These are phyloP conservation scores for Sylvilagus bachmani DNA, from an alignment of 2,113 vertebrate species.

Conservation along the genomic window DNA sequence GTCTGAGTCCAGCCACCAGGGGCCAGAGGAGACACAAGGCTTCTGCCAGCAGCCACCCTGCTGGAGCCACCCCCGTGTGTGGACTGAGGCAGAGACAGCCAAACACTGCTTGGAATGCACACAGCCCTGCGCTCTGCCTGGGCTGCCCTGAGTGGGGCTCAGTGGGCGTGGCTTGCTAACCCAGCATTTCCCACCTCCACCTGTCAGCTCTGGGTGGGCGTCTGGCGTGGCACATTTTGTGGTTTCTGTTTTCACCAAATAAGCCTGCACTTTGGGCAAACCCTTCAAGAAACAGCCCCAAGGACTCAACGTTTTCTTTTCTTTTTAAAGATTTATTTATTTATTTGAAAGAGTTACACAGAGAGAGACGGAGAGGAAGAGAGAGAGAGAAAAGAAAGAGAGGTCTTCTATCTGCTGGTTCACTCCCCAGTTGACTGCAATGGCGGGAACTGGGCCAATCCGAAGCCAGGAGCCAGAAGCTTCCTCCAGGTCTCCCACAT, in stretches of 20 bases:
- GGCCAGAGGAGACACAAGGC: neutral
- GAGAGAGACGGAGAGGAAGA: no score
- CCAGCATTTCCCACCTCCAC: neutral
- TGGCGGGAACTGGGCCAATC: no score
- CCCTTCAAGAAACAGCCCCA: neutral
- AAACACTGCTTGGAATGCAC: neutral
- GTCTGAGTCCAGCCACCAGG: neutral
- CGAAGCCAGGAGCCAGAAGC: no score
- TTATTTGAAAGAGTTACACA: no score
- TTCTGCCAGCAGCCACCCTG: neutral
- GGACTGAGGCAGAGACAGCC: neutral
- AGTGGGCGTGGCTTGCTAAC: neutral
- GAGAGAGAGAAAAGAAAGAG: no score
- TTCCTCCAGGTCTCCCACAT: no score
- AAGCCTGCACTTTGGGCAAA: neutral
- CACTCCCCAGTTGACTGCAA: no score
- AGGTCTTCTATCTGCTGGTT: no score
- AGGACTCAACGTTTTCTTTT: neutral
- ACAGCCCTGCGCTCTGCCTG: no score
- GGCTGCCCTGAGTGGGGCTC: no score
- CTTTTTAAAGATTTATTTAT: no score
- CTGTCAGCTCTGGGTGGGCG: neutral
- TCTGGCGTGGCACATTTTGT: neutral
- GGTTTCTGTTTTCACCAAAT: slow-evolving; percentile 11
- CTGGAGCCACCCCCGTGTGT: no score